These are phyloP conservation scores for Baronia brevicornis DNA, from an alignment of 2,888 invertebrate species.

Conservation along the genomic window DNA sequence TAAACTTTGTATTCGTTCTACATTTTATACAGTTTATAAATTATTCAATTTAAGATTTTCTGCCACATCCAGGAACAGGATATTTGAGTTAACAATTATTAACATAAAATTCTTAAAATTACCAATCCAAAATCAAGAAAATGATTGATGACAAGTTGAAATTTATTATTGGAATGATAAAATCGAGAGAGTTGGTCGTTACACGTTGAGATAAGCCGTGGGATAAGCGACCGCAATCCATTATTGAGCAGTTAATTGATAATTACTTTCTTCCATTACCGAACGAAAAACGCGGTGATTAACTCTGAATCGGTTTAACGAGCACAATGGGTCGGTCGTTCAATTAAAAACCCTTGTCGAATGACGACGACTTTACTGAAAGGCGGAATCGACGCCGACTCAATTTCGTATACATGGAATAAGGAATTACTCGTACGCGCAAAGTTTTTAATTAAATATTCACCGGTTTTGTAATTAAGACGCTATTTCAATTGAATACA, in stretches of 20 bases:
- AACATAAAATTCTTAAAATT: not conserved
- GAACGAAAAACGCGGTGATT: slow-evolving; percentile 71
- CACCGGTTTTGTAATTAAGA: slow-evolving; percentile 72
- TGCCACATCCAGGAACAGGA: no score
- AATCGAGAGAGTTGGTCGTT: slow-evolving; percentile 46
- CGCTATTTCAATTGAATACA: slow-evolving; percentile 62
- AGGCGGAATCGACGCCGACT: slow-evolving; percentile 64
- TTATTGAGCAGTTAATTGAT: slow-evolving; percentile 73
- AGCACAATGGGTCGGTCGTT: slow-evolving; percentile 69
- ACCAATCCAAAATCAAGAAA: slow-evolving; percentile 22
- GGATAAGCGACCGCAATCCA: slow-evolving; percentile 70
- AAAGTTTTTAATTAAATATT: slow-evolving; percentile 74
- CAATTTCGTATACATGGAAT: slow-evolving; percentile 71
- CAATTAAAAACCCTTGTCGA: slow-evolving; percentile 73
- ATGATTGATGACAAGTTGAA: slow-evolving; percentile 51
- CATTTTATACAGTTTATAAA: no score
- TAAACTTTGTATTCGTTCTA: no score
- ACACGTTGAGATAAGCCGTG: slow-evolving; percentile 58
- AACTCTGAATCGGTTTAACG: slow-evolving; percentile 72
- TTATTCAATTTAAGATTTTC: no score
- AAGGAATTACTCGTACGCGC: slow-evolving; percentile 71
- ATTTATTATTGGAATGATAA: slow-evolving; percentile 55
- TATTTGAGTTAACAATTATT: slow-evolving; percentile 4
- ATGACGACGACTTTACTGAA: slow-evolving; percentile 61
- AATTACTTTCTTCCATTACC: slow-evolving; percentile 74